Percentiles rank a stretch among this genome's conserved stretches.
These are phyloP conservation scores for Leptodactylus fuscus DNA, from an alignment of 2,113 vertebrate species.

Conservation along the genomic window DNA sequence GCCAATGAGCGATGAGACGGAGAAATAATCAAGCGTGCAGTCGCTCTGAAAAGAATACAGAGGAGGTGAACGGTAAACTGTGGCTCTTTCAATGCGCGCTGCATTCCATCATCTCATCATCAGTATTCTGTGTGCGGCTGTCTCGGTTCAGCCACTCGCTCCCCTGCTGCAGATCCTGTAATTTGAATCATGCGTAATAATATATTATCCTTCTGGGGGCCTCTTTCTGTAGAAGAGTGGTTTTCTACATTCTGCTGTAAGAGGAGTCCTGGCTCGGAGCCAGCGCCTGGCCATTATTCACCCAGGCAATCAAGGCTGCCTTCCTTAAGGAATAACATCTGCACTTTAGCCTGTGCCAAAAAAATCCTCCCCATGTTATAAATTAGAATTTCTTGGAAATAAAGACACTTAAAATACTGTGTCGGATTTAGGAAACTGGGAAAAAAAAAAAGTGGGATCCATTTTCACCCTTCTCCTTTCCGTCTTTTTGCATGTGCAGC, in stretches of 20 bases:
- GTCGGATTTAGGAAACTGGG: constrained; percentile 2
- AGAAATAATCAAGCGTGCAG: constrained; percentile 65
- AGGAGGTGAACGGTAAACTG: constrained; percentile 73
- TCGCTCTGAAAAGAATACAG: constrained; percentile 69
- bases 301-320: constrained; percentile 73
- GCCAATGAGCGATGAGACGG: constrained; percentile 40
- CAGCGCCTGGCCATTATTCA: constrained; percentile 78
- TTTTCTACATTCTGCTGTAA: constrained; percentile 78
- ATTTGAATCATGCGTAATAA: constrained; percentile 86
- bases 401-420: constrained; percentile 68
- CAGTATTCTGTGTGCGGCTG: constrained; percentile 79
- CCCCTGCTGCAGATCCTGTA: constrained; percentile 82
- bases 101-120: constrained; percentile 80
- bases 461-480: constrained; percentile 51
- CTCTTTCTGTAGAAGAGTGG: constrained; percentile 80
- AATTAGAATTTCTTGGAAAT: constrained; percentile 76
- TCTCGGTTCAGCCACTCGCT: constrained; percentile 78
- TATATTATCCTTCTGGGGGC: constrained; percentile 84
- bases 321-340: constrained; percentile 85
- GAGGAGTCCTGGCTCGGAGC: constrained; percentile 77
- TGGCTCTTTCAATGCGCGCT: constrained; percentile 73
- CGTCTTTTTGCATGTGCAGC: constrained; percentile 62
- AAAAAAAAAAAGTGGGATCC: constrained; percentile 29
- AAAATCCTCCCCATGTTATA: constrained; percentile 64
- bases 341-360: constrained; percentile 74